Evolutionary conservation across 2,888 invertebrate species (phyloP), one percentile per base, ranked within the genome.

Genomic region (Apamea crenata): DNA sequence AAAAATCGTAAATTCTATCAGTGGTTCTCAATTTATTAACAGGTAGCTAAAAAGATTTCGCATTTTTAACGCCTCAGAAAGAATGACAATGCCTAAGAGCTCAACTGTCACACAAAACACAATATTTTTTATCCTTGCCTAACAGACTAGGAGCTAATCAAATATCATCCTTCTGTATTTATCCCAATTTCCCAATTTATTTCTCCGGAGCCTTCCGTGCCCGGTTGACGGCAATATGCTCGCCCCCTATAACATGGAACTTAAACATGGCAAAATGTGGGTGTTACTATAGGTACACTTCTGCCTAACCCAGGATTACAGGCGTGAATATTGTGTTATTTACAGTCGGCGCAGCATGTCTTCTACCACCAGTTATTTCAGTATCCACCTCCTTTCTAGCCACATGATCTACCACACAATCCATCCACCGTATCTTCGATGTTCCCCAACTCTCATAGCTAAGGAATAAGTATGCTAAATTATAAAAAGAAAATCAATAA

Each of bases 401-500:
- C 5, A 21, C 59, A 29, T n/a, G 5, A 59, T 79, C 8, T 44
- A 29, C 40, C 56, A 47, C 10, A 25, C 2, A 47, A 50, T n/a
- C 7, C 40, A 61, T 69, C 36, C 36, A 68, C 29, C 29, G 2
- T 67, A 29, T 36, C 14, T 44, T n/a, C 6, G 14, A 6, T 47
- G 6, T 18, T 40, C 4, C 7, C 7, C 7, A 8, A 44, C 56
- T 61, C 12, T 77, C 0, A 53, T n/a, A 47, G 2, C 47, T 68
- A 53, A 53, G 16, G 29, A 25, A 40, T 40, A 50, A 59, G 4
- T 40, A 59, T 44, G n/a, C 3, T 44, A 77, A 50, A 61, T 36
- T 6, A 32, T 67, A 44, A 40, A 47, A 40, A 61, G 3, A 61
- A n/a, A 59, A 80, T 36, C 67, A 83, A 80, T 78, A 78, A 77